Evolutionary conservation across 1,140 invertebrate species (phyloP), one percentile per base, ranked within the genome.

Genomic region (Philotrypesis tridentata): DNA sequence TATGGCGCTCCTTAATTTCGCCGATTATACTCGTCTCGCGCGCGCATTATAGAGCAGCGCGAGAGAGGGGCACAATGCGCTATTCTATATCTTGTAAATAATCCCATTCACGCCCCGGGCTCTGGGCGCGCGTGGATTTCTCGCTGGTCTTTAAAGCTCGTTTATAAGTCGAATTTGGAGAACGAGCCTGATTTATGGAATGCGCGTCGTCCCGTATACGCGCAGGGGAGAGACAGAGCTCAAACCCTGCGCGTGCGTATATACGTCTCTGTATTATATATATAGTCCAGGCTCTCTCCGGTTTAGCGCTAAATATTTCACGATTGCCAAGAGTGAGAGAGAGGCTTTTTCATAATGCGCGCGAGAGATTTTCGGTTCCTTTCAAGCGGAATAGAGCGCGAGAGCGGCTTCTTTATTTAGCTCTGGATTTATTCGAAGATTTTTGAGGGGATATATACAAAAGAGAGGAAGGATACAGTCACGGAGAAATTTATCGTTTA

Each of bases 231-330:
- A 23, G 48, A 31, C 21, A 3, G 33, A 37, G 33, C 33, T 37
- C n/a, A n/a, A n/a, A n/a, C n/a, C n/a, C n/a, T n/a, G n/a, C n/a
- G n/a, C n/a, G n/a, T n/a, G n/a, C n/a, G n/a, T n/a, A 37, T 37
- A 37, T 37, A 55, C 48, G 65, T 8, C 21, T 72, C 48, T 61
- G n/a, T n/a, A n/a, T n/a, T n/a, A n/a, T n/a, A n/a, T 71, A 37
- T 55, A n/a, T 37, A 37, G 33, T 37, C n/a, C n/a, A n/a, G 33
- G 33, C 9, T 17, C 48, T n/a, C 29, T 60, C 77, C 72, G 68
- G n/a, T 79, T 72, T 71, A 71, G 29, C 61, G 31, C 23, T 71
- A 72, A 79, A 79, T 79, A 78, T 79, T 79, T 79, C 71, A 79
- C 40, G 63, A 65, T 43, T 55, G 48, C 48, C 17, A 17, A 21